These are phyloP conservation scores for Zele albiditarsus DNA, from an alignment of 2,888 invertebrate species.

Conservation along the genomic window DNA sequence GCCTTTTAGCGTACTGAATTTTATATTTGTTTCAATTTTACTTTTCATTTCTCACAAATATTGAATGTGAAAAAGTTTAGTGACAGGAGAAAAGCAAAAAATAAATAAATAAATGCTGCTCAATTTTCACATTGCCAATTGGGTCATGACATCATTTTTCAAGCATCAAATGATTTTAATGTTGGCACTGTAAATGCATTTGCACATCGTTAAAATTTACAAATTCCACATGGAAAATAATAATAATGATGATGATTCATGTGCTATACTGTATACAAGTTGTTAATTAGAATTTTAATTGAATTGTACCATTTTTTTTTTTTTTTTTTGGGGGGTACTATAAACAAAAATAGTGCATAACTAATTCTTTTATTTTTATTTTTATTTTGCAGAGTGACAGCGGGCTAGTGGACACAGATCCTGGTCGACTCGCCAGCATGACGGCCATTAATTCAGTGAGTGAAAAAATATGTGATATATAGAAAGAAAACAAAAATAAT, in stretches of 20 bases:
- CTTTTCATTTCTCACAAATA: background rate
- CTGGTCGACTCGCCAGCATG: slow-evolving; percentile 71
- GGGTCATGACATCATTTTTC: background rate
- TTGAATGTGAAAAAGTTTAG: background rate
- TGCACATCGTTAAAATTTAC: slow-evolving; percentile 2
- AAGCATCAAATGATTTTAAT: background rate
- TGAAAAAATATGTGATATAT: slow-evolving; percentile 41
- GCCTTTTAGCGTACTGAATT: background rate
- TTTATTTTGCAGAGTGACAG: slow-evolving; percentile 69
- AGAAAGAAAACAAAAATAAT: background rate
- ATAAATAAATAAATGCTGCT: background rate
- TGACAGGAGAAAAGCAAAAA: background rate
- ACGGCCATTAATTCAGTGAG: slow-evolving; percentile 74
- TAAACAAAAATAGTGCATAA: slow-evolving; percentile 14
- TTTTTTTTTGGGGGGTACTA: background rate
- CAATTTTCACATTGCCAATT: slow-evolving; percentile 1
- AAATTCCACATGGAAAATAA: background rate
- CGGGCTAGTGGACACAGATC: slow-evolving; percentile 72
- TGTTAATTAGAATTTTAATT: background rate
- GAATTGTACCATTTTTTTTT: background rate
- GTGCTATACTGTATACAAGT: background rate
- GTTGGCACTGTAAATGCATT: slow-evolving; percentile 5
- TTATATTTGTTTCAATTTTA: background rate
- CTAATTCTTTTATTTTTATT: slow-evolving; percentile 10
- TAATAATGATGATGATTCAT: background rate